These are phyloP conservation scores for Poliocrania exsul DNA, from an alignment of 2,797 vertebrate genomes.

Conservation along the genomic window DNA sequence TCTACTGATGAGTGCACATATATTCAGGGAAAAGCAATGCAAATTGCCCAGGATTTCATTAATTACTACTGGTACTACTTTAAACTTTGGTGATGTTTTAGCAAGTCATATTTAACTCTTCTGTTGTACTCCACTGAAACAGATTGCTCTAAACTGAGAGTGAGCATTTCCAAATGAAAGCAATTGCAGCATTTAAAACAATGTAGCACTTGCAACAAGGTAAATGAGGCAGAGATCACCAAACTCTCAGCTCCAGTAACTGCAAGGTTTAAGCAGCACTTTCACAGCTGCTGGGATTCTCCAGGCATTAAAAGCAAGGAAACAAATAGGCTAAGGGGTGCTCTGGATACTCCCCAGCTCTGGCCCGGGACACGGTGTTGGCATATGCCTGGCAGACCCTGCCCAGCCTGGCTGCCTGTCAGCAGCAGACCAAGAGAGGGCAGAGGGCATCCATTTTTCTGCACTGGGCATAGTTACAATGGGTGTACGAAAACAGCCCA, in stretches of 20 bases:
- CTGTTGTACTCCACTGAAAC: background rate
- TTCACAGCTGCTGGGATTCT: background rate
- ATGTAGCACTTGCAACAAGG: background rate
- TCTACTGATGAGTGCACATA: background rate
- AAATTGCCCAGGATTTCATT: background rate
- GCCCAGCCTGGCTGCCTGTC: background rate
- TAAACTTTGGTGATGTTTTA: background rate
- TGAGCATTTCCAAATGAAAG: background rate
- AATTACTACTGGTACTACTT: background rate
- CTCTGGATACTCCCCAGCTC: background rate
- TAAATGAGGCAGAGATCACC: background rate
- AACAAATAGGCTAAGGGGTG: background rate
- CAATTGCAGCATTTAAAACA: background rate
- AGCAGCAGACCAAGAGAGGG: fast-evolving
- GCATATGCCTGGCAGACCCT: background rate
- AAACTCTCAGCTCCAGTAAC: background rate
- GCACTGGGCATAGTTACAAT: background rate
- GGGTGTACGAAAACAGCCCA: background rate
- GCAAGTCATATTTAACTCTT: background rate
- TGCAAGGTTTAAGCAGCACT: background rate
- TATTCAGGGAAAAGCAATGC: background rate
- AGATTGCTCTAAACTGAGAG: background rate
- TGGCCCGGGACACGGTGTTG: background rate
- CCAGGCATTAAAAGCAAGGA: background rate
- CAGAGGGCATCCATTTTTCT: background rate